Base-by-base conservation (phyloP, 2,113 vertebrate genomes). In the Polypterus senegalus region DNA sequence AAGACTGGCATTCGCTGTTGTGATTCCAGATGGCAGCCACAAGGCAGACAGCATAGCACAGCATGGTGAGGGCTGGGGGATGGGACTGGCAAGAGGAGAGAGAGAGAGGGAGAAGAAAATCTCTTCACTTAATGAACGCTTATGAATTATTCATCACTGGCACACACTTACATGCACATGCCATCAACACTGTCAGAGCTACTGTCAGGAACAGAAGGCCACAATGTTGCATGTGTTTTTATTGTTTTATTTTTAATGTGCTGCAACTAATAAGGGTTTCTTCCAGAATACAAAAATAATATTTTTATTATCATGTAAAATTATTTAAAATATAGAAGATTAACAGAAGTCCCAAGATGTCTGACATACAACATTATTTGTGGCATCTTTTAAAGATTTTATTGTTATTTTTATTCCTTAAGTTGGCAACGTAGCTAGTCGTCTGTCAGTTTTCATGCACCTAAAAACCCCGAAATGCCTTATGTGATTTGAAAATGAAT, bases 11-110 rank as follows among this genome's bases (percentile, higher is more conserved):
- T 73, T 83, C 77, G 66, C 82, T 85, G 83, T 81, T 80, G 77
- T 81, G 79, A 79, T 83, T 83, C 83, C 85, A 87, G 85, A 87
- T 87, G 85, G 84, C 83, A 86, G 82, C 81, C 83, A 86, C 83
- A 83, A 83, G 82, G 80, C 79, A 81, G 81, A 76, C 78, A 75
- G 77, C 69, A 74, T 77, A 73, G 76, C 71, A 74, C 75, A 73
- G 78, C 76, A 72, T 67, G 66, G 62, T 54, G 64, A 57, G 74
- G 66, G 71, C 27, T 27, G 27, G 27, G 27, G 27, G 27, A 27
- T 27, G 27, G 27, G 27, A 27, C 27, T 27, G 27, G 27, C 27
- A 27, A 27, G 27, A 27, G 27, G 27, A 27, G 27, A 27, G 27
- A 27, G 27, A 27, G 77, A 70, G 64, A 70, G 57, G 59, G 49